phyloP scores from a whole-genome alignment of 2,888 invertebrate species.

The Toxonevra muliebris region DNA sequence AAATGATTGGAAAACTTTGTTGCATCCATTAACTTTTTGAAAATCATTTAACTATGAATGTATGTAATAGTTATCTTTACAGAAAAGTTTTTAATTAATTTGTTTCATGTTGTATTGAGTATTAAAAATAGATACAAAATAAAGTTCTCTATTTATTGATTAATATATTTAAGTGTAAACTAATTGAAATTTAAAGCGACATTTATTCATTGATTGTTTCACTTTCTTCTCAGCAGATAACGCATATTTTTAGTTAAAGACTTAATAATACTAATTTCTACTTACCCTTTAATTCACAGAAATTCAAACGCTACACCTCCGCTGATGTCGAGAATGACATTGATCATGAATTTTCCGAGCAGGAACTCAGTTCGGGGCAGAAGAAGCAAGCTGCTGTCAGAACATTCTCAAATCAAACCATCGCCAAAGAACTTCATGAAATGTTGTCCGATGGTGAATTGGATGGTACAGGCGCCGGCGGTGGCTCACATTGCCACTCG shows the following conservation, averaged over 20 bases:
- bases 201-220: too few species aligned
- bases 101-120: too few species aligned
- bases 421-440: constrained; percentile 59
- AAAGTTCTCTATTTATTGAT: too few species aligned
- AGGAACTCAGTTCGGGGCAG: constrained; percentile 54
- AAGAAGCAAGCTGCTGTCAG: constrained; percentile 51
- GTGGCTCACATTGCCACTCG: constrained; percentile 51
- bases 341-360: constrained; percentile 58
- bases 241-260: background rate
- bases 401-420: constrained; percentile 60
- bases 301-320: constrained; percentile 59
- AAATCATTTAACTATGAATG: too few species aligned
- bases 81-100: too few species aligned
- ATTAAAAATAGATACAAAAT: too few species aligned
- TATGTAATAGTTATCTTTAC: too few species aligned
- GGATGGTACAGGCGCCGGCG: constrained; percentile 35
- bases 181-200: too few species aligned
- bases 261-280: background rate
- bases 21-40: too few species aligned
- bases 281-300: constrained; percentile 44
- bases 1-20: too few species aligned
- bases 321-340: constrained; percentile 57
- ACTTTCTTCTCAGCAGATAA: too few species aligned
- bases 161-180: too few species aligned
- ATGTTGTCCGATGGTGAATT: constrained; percentile 53